These are phyloP conservation scores for Narcine bancroftii DNA, from an alignment of 2,113 vertebrate species.

Conservation along the genomic window DNA sequence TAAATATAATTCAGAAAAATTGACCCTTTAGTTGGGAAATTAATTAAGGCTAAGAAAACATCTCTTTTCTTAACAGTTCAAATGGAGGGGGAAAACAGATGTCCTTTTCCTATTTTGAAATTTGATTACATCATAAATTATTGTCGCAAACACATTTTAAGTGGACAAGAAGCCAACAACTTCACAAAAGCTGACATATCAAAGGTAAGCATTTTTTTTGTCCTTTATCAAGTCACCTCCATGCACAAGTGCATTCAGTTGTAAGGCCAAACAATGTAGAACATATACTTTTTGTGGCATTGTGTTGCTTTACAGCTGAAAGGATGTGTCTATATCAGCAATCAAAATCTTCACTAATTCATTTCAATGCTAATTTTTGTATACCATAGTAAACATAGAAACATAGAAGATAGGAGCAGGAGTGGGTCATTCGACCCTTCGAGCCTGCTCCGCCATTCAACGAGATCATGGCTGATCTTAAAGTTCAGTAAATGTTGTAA, in stretches of 20 bases:
- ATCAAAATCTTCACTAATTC: neutral
- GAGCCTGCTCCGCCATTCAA: no score
- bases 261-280: neutral
- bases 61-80: neutral
- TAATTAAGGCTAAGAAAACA: neutral
- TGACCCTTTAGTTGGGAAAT: neutral
- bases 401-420: no score
- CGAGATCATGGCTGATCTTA: no score
- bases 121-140: neutral
- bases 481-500: no score
- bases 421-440: no score
- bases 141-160: slow-evolving; percentile 14
- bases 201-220: neutral
- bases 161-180: slow-evolving; percentile 5
- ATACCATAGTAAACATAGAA: no score
- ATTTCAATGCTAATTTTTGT: neutral
- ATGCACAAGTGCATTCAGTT: neutral
- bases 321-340: neutral
- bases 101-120: slow-evolving; percentile 3
- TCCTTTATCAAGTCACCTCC: neutral
- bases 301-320: neutral
- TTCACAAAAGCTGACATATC: slow-evolving; percentile 19
- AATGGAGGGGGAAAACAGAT: slow-evolving; percentile 24
- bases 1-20: no score
- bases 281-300: neutral